A percentile compares a stretch with the other conserved stretches of the same genome.
Conservation (phyloP, 2,113 vertebrate genomes). For the Pachyramphus minor region DNA sequence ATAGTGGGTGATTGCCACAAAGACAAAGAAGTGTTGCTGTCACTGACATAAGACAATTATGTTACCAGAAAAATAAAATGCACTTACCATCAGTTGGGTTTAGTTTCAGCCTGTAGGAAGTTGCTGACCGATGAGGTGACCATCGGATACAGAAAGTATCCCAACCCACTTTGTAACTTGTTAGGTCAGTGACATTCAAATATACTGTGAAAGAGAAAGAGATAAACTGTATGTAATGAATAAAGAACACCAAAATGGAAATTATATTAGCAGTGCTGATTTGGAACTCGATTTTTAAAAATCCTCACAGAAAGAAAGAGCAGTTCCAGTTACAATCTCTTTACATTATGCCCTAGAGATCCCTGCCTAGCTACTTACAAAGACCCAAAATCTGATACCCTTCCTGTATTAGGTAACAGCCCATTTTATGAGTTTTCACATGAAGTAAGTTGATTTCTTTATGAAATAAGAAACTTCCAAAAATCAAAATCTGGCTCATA, state of each 20-base stretch:
- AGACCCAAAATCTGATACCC: background rate
- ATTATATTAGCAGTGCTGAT: background rate
- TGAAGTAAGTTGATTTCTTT: background rate
- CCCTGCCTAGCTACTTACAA: background rate
- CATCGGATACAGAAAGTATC: conserved; percentile 91
- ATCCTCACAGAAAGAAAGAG: background rate
- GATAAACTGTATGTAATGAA: background rate
- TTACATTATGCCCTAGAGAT: background rate
- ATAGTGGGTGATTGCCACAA: background rate
- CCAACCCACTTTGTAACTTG: conserved; percentile 82
- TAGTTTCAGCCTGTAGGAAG: conserved; percentile 92
- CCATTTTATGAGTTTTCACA: background rate
- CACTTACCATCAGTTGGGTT: conserved; percentile 84
- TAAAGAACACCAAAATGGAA: background rate
- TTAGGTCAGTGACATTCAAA: conserved; percentile 91
- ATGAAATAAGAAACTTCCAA: background rate
- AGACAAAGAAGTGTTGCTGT: background rate
- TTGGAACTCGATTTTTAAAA: background rate
- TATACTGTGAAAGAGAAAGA: conserved; percentile 77
- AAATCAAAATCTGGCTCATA: background rate
- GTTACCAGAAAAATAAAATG: background rate
- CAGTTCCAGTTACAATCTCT: background rate
- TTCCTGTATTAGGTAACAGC: background rate
- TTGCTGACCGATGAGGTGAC: conserved; percentile 87
- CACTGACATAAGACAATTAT: background rate